phyloP scores from a whole-genome alignment of 2,888 invertebrate genomes.

The Deilephila elpenor region DNA sequence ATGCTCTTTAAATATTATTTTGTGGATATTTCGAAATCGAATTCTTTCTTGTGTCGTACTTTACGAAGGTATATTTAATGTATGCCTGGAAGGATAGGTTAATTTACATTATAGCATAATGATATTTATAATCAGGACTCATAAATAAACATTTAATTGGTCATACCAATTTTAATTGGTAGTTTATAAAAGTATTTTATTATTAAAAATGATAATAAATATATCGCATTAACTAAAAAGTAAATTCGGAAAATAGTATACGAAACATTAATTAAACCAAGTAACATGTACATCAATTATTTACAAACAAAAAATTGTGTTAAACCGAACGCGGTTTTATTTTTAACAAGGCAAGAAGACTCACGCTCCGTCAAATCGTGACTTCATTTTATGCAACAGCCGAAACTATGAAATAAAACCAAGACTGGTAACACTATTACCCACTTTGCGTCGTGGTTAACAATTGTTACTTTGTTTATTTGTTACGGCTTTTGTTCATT shows the following conservation, averaged over 20 bases:
- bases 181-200: too few species aligned
- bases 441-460: conserved; percentile 7
- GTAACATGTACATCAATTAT: background rate
- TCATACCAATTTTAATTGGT: too few species aligned
- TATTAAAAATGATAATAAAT: too few species aligned
- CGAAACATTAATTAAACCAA: background rate
- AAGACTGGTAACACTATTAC: conserved; percentile 18
- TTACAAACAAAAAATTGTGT: conserved; percentile 21
- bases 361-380: conserved; percentile 32
- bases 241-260: background rate
- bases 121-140: too few species aligned
- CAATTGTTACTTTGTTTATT: conserved; percentile 18
- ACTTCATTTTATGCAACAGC: conserved; percentile 31
- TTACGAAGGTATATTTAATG: background rate
- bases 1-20: background rate
- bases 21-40: background rate
- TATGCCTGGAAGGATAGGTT: too few species aligned
- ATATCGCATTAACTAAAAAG: too few species aligned
- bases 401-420: conserved; percentile 26
- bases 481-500: background rate
- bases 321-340: background rate
- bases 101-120: too few species aligned
- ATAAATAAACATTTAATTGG: too few species aligned
- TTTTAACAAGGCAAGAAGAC: conserved; percentile 24
- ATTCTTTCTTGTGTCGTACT: background rate